Percentiles rank a stretch among this genome's conserved stretches.
phyloP scores from a whole-genome alignment of 2,888 invertebrate species.

The Zeuzera pyrina region DNA sequence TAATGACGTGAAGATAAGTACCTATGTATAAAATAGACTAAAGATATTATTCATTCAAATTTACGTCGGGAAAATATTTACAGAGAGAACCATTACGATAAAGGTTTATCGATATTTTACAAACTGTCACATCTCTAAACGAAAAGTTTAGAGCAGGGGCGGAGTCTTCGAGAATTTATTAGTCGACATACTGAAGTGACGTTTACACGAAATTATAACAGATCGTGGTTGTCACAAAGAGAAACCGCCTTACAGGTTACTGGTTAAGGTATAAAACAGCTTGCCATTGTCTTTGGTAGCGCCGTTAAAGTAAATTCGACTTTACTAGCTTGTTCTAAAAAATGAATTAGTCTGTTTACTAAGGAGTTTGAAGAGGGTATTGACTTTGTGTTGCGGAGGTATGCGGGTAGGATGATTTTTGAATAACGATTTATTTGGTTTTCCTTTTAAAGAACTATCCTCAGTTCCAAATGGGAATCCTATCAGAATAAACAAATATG shows the following conservation, averaged over 20 bases:
- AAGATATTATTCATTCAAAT: too few species aligned
- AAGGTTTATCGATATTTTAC: constrained; percentile 7
- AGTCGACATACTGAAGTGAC: constrained; percentile 53
- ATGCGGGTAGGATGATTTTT: constrained; percentile 11
- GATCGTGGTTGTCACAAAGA: constrained; percentile 1
- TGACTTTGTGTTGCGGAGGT: constrained; percentile 14
- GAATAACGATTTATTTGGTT: background rate
- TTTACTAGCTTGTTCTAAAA: background rate
- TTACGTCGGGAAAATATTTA: constrained; percentile 15
- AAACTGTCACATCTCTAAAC: constrained; percentile 22
- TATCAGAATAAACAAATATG: too few species aligned
- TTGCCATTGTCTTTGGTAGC: constrained; percentile 1
- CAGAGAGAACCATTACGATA: constrained; percentile 5
- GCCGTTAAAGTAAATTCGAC: background rate
- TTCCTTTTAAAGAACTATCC: too few species aligned
- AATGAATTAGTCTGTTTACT: background rate
- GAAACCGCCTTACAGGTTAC: constrained; percentile 15
- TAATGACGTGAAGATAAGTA: too few species aligned
- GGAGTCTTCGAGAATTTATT: constrained; percentile 50
- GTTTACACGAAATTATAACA: constrained; percentile 19
- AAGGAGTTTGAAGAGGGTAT: background rate
- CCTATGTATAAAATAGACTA: too few species aligned
- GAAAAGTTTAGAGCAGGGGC: constrained; percentile 29
- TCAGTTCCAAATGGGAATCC: too few species aligned
- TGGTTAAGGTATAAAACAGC: constrained; percentile 19